Conservation (phyloP, 2,113 vertebrate species). For the Perognathus longimembris region DNA sequence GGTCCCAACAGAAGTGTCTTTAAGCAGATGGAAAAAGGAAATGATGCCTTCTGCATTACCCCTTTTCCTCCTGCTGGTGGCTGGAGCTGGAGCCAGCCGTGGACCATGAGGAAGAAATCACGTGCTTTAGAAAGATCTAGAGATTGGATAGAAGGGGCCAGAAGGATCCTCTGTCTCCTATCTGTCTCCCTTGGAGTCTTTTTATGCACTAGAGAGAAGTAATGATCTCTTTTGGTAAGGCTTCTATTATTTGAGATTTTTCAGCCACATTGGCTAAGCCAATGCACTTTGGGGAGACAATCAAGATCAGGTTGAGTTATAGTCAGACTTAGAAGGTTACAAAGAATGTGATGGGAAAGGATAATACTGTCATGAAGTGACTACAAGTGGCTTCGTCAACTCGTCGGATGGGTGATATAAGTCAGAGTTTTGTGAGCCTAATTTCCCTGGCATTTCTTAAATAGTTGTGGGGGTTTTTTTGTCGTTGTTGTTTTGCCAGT, state of each 20-base stretch:
- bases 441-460: neutral
- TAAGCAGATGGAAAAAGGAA: neutral
- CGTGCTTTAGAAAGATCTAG: neutral
- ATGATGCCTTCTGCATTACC: neutral
- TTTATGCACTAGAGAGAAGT: neutral
- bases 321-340: neutral
- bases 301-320: neutral
- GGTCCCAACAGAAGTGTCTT: neutral
- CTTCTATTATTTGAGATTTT: neutral
- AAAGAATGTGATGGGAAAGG: neutral
- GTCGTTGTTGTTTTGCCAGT: too few relatives aligned
- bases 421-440: neutral
- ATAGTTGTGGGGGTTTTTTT: too few relatives aligned
- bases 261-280: neutral
- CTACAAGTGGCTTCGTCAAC: neutral
- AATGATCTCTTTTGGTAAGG: neutral
- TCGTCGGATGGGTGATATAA: slow-evolving; percentile 51
- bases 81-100: neutral
- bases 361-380: neutral
- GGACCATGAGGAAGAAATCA: neutral
- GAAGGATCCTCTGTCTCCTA: neutral
- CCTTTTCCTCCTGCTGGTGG: neutral
- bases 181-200: neutral
- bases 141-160: neutral
- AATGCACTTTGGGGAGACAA: neutral